Percentiles rank a stretch among this genome's conserved stretches.
These are phyloP conservation scores for Teleiodes luculella DNA, from an alignment of 2,888 invertebrate species.

Conservation along the genomic window DNA sequence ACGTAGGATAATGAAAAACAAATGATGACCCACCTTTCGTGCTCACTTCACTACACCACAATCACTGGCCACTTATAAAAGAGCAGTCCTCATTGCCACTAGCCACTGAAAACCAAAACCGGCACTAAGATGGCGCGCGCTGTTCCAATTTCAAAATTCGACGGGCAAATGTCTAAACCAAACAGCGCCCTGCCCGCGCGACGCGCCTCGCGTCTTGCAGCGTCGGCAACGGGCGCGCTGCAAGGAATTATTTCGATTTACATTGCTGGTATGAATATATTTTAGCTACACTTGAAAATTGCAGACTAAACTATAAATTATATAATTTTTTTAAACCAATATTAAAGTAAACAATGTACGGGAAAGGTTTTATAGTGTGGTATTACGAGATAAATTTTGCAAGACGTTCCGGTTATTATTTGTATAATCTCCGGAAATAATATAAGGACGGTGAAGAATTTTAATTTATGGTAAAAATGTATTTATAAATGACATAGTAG, in stretches of 20 bases:
- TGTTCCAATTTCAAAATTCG: slow-evolving; percentile 52
- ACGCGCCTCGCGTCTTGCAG: slow-evolving; percentile 26
- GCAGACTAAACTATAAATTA: no score
- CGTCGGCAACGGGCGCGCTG: slow-evolving; percentile 12
- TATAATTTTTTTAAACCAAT: no score
- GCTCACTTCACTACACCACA: slow-evolving; percentile 28
- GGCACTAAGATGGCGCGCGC: slow-evolving; percentile 33
- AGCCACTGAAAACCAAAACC: slow-evolving; percentile 18
- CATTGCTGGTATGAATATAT: not conserved
- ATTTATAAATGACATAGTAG: no score
- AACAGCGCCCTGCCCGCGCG: slow-evolving; percentile 25
- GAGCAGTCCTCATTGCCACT: slow-evolving; percentile 9
- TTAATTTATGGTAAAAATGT: no score
- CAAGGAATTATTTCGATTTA: not conserved
- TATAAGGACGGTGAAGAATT: no score
- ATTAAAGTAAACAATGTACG: no score
- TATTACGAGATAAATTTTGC: no score
- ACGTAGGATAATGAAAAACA: not conserved
- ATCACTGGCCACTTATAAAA: slow-evolving; percentile 23
- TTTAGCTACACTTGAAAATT: no score
- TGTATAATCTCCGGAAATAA: no score
- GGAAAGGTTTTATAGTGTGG: no score
- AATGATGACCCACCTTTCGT: not conserved
- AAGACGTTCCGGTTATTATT: no score
- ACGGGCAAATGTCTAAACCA: slow-evolving; percentile 49